Base-by-base conservation (phyloP, 1,140 invertebrate genomes). In the Anastrepha obliqua region DNA sequence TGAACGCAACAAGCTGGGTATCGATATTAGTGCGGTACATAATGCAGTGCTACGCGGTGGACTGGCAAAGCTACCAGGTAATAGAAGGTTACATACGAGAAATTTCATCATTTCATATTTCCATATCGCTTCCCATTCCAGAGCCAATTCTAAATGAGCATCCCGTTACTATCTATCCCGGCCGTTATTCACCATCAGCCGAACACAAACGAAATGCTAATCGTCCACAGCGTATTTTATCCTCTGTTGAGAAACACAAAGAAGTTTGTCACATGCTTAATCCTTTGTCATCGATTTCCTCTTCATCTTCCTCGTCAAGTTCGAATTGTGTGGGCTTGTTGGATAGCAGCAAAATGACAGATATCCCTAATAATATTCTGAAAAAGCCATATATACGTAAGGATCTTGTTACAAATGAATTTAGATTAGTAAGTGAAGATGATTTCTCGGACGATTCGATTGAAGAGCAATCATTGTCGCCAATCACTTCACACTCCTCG, bases 401-500 rank as follows among this genome's bases (percentile, higher is more conserved):
- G 74, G 74, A 88, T 62, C 86, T 86, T 20, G 39, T 74, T 62
- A 65, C 62, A 55, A 87, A 87, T 70, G 85, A 88, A 86, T 86
- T 86, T 86, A 88, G 60, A n/a, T 47, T 67, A 42, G 86, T 67
- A 11, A 86, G 86, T 55, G 88, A 90, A 70, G 92, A 93, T 11
- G 96, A 96, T 87, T 97, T 97, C 91, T 97, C 97, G 6, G 97
- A 97, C 91, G 97, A 97, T 91, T 97, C 96, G 4, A 91, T 97
- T 78, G 97, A 97, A 91, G 96, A 96, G 65, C 90, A 95, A 90
- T 94, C 96, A 89, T 95, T 86, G 39, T 86, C 96, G 88, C 94
- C 93, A 90, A 94, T 88, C 6, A 87, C 88, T 17, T 81, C 86
- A 7, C 78, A 88, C 55, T 85, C 70, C 15, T 86, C 87, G 95